These are phyloP conservation scores for Coelopa pilipes DNA, from an alignment of 2,888 invertebrate species.

Conservation along the genomic window DNA sequence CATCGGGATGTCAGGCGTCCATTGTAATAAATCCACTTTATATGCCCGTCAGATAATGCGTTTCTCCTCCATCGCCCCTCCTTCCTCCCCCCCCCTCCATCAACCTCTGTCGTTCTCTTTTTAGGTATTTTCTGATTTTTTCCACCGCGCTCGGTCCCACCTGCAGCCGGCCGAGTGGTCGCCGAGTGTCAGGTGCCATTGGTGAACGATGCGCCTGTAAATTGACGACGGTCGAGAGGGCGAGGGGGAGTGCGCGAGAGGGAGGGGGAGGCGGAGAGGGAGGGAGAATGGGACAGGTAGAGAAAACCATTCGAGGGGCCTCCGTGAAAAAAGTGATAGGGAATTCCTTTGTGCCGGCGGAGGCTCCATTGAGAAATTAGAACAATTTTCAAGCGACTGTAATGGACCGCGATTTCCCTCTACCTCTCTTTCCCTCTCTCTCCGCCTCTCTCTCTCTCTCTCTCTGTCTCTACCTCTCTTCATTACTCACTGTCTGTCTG, in stretches of 20 bases:
- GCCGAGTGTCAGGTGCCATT: not conserved
- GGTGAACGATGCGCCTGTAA: not conserved
- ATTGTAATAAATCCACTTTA: conserved; percentile 19
- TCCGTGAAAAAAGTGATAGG: too few species aligned
- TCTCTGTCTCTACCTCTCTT: too few species aligned
- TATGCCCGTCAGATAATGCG: conserved; percentile 23
- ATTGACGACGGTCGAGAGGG: too few species aligned
- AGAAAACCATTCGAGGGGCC: too few species aligned
- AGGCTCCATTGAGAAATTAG: conserved; percentile 5
- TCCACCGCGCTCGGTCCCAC: not conserved
- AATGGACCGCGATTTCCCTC: not conserved
- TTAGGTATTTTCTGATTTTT: not conserved
- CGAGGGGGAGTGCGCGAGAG: too few species aligned
- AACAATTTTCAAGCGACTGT: conserved; percentile 1
- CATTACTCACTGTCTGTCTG: too few species aligned
- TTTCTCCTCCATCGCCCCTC: conserved; percentile 4
- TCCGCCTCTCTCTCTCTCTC: not conserved
- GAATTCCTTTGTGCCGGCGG: not conserved
- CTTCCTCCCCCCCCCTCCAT: conserved; percentile 28
- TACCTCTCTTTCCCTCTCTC: too few species aligned
- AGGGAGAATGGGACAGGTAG: too few species aligned
- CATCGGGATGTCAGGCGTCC: conserved; percentile 24
- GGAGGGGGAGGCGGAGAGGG: too few species aligned
- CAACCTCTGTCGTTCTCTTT: conserved; percentile 16
- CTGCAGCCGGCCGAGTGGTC: not conserved